Evolutionary conservation across 92 coral and sea anemone species (phyloP).

Genomic region (Palythoa grandis): DNA sequence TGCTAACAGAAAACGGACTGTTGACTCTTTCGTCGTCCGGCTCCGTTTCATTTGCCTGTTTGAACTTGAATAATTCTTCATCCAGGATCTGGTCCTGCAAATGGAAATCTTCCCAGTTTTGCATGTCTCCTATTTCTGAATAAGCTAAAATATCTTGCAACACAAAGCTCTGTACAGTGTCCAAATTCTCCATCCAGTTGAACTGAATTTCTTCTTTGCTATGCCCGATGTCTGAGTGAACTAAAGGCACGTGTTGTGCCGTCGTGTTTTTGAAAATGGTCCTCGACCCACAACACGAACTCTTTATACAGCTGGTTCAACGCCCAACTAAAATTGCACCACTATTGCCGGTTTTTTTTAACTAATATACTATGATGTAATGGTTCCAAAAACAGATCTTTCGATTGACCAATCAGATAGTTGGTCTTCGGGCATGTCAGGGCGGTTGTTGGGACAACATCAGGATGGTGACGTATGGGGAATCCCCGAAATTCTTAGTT

Average conservation of each 20-base stretch:
- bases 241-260: neutral
- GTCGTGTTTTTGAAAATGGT: neutral
- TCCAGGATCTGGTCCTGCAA: neutral
- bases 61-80: neutral
- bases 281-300: neutral
- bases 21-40: neutral
- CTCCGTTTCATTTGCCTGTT: neutral
- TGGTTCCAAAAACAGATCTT: slow-evolving; percentile 49
- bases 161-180: neutral
- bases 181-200: neutral
- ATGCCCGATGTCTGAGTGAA: neutral
- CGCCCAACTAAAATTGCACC: slow-evolving; percentile 59
- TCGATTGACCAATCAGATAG: slow-evolving; percentile 47
- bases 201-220: neutral
- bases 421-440: slow-evolving; percentile 49
- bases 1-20: neutral
- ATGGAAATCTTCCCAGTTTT: neutral
- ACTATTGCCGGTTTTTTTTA: neutral
- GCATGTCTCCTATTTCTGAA: neutral
- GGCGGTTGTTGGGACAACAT: slow-evolving; percentile 60
- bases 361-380: slow-evolving; percentile 53
- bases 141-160: neutral
- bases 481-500: slow-evolving; percentile 62
- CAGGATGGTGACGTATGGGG: slow-evolving; percentile 67
- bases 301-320: slow-evolving; percentile 50